Base-by-base conservation (phyloP, 2,888 invertebrate genomes). In the Lasioglossum figueresi region DNA sequence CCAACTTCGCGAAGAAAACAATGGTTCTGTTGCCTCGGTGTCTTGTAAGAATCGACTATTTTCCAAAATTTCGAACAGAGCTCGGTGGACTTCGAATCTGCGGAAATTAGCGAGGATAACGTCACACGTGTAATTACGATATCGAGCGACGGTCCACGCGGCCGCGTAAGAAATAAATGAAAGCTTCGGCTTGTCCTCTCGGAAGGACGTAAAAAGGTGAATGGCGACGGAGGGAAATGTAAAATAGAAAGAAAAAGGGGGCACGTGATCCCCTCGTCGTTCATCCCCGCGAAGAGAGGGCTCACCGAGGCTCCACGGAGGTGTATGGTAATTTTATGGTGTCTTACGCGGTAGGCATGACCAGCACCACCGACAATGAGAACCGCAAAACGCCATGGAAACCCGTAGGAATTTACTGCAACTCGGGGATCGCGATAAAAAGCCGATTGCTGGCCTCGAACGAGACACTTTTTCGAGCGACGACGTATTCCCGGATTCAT, bases 401-500 rank as follows among this genome's bases (percentile, higher is more conserved):
- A 48, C 34, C 76, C 43, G 43, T 19, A 70, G 52, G 83, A 70
- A 78, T 80, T 43, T 66, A 73, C 66, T 70, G 81, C 48, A 73
- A 74, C 71, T 80, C n/a, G 48, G 85, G 72, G 52, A 71, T 80
- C 80, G 77, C 77, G 89, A 84, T 89, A 90, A 91, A 90, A 90
- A 89, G 84, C 83, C 88, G 83, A 89, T 90, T 87, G 82, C 85
- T 73, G 34, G 73, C 79, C 82, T 40, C 87, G 81, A 79, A 74
- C 78, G 84, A 85, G 83, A 71, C 80, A 83, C 83, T 89, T 89
- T 87, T 86, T 85, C 85, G 59, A 78, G 80, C 83, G 88, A 86
- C 89, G 88, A 84, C 82, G 88, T 87, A 89, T 87, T 81, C 85
- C 83, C 76, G 81, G 89, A 90, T 92, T 91, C 88, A 88, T 92